Conservation (phyloP, 2,113 vertebrate species). For the Pipra filicauda region DNA sequence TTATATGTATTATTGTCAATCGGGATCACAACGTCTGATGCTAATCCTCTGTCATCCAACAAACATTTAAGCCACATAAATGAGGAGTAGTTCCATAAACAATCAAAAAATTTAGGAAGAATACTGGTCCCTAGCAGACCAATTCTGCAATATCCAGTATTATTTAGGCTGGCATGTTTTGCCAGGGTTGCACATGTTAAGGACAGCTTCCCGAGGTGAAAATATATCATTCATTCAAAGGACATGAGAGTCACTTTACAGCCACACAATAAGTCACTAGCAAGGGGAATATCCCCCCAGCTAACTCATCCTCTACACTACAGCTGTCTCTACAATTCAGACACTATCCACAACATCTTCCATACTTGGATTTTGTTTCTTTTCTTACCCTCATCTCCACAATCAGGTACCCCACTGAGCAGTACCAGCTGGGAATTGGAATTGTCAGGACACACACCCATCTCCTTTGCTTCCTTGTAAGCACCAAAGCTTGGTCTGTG, state of each 20-base stretch:
- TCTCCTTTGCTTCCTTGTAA: background rate
- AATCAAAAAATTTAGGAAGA: background rate
- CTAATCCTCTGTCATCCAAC: background rate
- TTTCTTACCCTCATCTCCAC: background rate
- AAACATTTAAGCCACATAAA: background rate
- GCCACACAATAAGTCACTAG: background rate
- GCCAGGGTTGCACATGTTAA: background rate
- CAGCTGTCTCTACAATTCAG: background rate
- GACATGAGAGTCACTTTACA: background rate
- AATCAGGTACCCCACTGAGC: background rate
- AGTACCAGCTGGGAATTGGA: background rate
- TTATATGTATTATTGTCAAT: background rate
- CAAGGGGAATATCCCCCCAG: background rate
- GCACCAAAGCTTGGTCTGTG: background rate
- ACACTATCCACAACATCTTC: background rate
- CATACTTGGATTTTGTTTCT: background rate
- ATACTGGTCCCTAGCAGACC: no score
- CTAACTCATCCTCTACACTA: background rate
- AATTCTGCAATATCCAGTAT: background rate
- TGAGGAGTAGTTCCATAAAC: background rate
- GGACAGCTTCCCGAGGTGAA: background rate
- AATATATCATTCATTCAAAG: background rate
- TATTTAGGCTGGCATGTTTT: background rate
- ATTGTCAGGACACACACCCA: background rate
- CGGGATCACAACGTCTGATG: background rate